These are phyloP conservation scores for Alviniconcha strummeri DNA, from an alignment of 2,888 invertebrate species.

Conservation along the genomic window DNA sequence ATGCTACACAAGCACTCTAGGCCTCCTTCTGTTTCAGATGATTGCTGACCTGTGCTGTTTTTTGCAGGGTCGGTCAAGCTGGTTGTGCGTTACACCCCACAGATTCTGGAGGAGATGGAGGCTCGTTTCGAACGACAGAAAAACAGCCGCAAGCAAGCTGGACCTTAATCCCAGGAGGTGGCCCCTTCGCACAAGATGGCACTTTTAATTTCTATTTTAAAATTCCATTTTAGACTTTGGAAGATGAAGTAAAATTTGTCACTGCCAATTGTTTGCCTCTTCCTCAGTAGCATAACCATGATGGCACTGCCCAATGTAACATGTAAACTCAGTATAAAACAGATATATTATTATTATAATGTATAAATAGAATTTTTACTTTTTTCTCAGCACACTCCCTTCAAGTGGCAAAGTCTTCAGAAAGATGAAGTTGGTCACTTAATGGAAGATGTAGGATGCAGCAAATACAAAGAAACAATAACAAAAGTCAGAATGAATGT, in stretches of 20 bases:
- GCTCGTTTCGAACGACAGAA: slow-evolving; percentile 97
- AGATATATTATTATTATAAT: background rate
- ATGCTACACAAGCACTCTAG: too few relatives aligned
- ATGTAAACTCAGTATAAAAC: background rate
- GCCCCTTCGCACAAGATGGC: background rate
- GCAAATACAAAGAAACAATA: too few relatives aligned
- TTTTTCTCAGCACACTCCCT: too few relatives aligned
- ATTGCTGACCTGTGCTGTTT: background rate
- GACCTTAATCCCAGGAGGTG: background rate
- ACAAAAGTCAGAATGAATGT: too few relatives aligned
- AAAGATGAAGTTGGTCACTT: too few relatives aligned
- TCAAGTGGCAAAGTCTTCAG: too few relatives aligned
- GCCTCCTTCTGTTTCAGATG: too few relatives aligned
- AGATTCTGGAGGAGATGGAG: slow-evolving; percentile 99
- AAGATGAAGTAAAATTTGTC: background rate
- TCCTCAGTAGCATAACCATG: background rate
- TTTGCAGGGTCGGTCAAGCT: slow-evolving; percentile 87
- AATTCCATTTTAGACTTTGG: background rate
- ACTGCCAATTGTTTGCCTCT: background rate
- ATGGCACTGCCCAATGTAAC: background rate
- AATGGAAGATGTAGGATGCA: too few relatives aligned
- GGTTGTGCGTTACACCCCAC: slow-evolving; percentile 97
- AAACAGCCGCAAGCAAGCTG: slow-evolving; percentile 73
- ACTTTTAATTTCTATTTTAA: background rate
- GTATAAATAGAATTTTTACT: too few relatives aligned